These are phyloP conservation scores for Saccostrea echinata DNA, from an alignment of 1,140 invertebrate genomes.

Conservation along the genomic window DNA sequence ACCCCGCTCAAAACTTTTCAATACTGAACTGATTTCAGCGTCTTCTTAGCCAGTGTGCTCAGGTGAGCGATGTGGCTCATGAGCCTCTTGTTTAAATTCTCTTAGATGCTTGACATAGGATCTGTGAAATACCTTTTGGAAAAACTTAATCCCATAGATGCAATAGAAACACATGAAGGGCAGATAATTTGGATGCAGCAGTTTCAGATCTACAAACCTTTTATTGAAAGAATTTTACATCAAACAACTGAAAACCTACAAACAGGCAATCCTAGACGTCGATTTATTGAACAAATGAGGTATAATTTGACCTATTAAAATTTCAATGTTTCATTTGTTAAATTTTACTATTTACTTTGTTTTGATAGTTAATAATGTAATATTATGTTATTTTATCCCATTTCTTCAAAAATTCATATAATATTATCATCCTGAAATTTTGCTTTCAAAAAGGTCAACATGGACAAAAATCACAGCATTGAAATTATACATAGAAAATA, in stretches of 20 bases:
- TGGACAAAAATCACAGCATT: background rate
- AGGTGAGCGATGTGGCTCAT: too few species aligned
- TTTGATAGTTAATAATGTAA: too few species aligned
- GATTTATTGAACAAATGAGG: background rate
- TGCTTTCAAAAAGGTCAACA: background rate
- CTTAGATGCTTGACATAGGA: background rate
- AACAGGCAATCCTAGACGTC: background rate
- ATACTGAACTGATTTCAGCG: too few species aligned
- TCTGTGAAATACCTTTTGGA: background rate
- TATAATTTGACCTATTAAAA: background rate
- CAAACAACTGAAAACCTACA: background rate
- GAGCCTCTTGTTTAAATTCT: background rate
- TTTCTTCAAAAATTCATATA: background rate
- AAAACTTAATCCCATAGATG: background rate
- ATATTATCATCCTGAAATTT: background rate
- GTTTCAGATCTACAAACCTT: background rate
- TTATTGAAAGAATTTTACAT: background rate
- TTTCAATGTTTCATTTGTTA: background rate
- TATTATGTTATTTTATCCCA: too few species aligned
- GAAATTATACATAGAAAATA: constrained; percentile 11
- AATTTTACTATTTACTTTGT: too few species aligned
- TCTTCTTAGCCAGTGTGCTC: too few species aligned
- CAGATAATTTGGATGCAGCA: background rate
- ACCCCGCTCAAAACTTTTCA: too few species aligned
- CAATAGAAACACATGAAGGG: background rate